Evolutionary conservation across 2,888 invertebrate species (phyloP).

Genomic region (Lamellibrachia columna): DNA sequence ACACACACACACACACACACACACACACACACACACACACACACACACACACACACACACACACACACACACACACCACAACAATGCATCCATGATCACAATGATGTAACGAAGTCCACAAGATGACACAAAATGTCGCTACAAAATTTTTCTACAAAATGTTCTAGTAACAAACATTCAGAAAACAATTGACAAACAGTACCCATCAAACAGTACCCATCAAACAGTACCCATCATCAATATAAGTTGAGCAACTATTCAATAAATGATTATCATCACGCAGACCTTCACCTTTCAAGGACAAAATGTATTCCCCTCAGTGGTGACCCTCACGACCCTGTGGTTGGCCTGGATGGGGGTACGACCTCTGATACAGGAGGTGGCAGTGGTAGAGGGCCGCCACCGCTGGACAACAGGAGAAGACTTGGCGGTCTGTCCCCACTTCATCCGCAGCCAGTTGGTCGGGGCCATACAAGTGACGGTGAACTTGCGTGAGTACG

Average conservation of each 20-base stretch:
- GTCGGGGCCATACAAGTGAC: constrained; percentile 56
- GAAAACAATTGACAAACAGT: too few species aligned
- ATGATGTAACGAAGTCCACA: not conserved
- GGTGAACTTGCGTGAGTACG: constrained; percentile 60
- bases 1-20: not conserved
- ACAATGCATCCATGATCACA: not conserved
- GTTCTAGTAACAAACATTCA: not conserved
- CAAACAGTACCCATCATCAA: not conserved
- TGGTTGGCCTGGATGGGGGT: not conserved
- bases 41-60: not conserved
- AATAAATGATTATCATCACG: not conserved
- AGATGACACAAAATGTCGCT: not conserved
- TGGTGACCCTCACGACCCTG: not conserved
- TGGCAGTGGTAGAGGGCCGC: not conserved
- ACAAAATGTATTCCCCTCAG: not conserved
- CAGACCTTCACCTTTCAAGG: not conserved
- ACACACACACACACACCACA: not conserved
- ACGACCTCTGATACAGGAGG: not conserved
- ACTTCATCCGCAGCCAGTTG: constrained; percentile 57
- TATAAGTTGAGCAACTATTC: not conserved
- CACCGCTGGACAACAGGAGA: not conserved
- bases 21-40: not conserved
- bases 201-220: not conserved
- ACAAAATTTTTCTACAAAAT: not conserved
- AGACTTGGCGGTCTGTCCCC: constrained; percentile 28